Evolutionary conservation across 2,797 vertebrate genomes (phyloP).

Genomic region (Crypturellus tataupa): DNA sequence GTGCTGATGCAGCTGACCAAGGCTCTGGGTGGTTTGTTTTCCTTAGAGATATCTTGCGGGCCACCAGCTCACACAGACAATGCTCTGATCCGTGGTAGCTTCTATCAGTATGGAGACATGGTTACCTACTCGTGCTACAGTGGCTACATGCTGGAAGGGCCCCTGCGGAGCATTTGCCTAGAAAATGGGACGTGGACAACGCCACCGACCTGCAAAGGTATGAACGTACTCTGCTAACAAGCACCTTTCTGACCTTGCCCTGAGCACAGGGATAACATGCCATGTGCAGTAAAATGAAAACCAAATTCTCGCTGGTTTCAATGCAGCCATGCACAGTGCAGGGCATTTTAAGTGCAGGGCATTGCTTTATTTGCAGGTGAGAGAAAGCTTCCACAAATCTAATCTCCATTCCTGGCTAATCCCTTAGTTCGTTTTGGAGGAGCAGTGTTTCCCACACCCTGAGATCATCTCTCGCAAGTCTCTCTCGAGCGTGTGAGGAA

Average conservation of each 20-base stretch:
- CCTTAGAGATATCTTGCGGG: slow-evolving; percentile 93
- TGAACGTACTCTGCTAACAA: neutral
- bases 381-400: neutral
- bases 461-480: neutral
- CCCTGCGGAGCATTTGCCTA: slow-evolving; percentile 90
- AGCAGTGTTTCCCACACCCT: neutral
- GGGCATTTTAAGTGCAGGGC: neutral
- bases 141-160: slow-evolving; percentile 92
- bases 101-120: slow-evolving; percentile 94
- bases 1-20: neutral
- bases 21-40: slow-evolving; percentile 55
- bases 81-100: slow-evolving; percentile 89
- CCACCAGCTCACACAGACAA: slow-evolving; percentile 90
- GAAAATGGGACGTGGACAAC: slow-evolving; percentile 95
- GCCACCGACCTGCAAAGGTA: slow-evolving; percentile 94
- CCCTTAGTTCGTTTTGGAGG: neutral
- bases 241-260: neutral
- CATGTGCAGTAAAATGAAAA: neutral
- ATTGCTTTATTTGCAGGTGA: neutral
- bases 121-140: slow-evolving; percentile 94
- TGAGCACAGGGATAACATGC: neutral
- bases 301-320: neutral
- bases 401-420: neutral
- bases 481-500: neutral
- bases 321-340: neutral